These are phyloP conservation scores for Benthosema pterotum DNA, from an alignment of 2,797 vertebrate species.

Conservation along the genomic window DNA sequence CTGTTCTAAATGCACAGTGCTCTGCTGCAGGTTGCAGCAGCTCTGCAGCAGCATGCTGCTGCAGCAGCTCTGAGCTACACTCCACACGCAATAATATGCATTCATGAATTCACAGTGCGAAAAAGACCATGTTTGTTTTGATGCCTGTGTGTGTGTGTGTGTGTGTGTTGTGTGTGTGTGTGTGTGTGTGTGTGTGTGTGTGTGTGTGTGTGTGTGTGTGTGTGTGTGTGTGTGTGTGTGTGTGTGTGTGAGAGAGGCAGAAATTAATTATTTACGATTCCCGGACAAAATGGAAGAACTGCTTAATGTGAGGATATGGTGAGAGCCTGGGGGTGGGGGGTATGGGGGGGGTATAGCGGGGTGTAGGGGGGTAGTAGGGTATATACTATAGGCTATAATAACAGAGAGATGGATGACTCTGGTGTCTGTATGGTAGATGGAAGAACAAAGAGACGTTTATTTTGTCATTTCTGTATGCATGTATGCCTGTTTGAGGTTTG, in stretches of 20 bases:
- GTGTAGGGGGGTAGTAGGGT: background rate
- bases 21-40: too few species aligned
- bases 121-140: constrained; percentile 14
- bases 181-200: background rate
- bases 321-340: constrained; percentile 12
- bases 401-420: constrained; percentile 35
- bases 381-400: constrained; percentile 13
- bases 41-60: too few species aligned
- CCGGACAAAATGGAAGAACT: constrained; percentile 39
- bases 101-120: constrained; percentile 12
- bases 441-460: background rate
- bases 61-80: background rate
- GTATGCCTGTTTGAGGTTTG: background rate
- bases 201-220: too few species aligned
- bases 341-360: constrained; percentile 22
- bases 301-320: constrained; percentile 51
- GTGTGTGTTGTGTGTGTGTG: too few species aligned
- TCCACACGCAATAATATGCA: background rate
- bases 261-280: constrained; percentile 43
- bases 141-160: background rate
- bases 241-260: background rate
- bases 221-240: background rate
- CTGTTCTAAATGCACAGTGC: constrained; percentile 10
- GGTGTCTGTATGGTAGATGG: constrained; percentile 19
- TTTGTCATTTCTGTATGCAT: constrained; percentile 2